These are phyloP conservation scores for Episyrphus balteatus DNA, from an alignment of 1,140 invertebrate genomes.

Conservation along the genomic window DNA sequence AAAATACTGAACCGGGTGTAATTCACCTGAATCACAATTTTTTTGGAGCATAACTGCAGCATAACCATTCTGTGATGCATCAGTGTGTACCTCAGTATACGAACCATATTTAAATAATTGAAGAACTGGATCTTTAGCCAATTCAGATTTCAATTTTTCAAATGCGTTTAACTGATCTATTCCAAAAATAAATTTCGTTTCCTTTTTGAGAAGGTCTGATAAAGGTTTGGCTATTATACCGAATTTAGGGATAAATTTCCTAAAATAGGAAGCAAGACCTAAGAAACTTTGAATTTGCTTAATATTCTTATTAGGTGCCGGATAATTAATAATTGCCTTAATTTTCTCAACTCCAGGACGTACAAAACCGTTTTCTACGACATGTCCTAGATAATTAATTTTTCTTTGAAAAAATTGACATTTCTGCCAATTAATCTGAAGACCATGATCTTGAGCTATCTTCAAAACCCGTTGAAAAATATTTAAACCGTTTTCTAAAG, in stretches of 20 bases:
- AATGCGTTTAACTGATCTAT: not conserved
- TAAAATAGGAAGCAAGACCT: conserved; percentile 23
- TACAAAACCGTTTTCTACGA: conserved; percentile 9
- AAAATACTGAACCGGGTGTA: no score
- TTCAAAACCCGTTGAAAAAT: conserved; percentile 3
- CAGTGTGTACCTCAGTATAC: not conserved
- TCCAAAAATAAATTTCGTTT: not conserved
- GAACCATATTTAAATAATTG: not conserved
- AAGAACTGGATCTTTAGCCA: not conserved
- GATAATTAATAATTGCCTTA: conserved; percentile 21
- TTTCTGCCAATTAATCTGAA: conserved; percentile 39
- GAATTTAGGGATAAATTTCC: conserved; percentile 19
- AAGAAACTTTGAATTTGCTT: conserved; percentile 18
- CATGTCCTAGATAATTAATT: conserved; percentile 16
- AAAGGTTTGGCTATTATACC: conserved; percentile 15
- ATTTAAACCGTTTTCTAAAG: not conserved
- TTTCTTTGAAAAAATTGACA: conserved; percentile 38
- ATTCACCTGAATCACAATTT: not conserved
- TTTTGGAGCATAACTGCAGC: not conserved
- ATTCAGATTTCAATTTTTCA: not conserved
- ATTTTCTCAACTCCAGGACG: conserved; percentile 16
- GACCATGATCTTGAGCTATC: conserved; percentile 16
- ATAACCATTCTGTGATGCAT: not conserved
- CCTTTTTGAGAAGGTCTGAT: conserved; percentile 3
- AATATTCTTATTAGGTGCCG: conserved; percentile 12